Conservation (phyloP, 2,888 invertebrate genomes). For the Ectropis crepuscularia region DNA sequence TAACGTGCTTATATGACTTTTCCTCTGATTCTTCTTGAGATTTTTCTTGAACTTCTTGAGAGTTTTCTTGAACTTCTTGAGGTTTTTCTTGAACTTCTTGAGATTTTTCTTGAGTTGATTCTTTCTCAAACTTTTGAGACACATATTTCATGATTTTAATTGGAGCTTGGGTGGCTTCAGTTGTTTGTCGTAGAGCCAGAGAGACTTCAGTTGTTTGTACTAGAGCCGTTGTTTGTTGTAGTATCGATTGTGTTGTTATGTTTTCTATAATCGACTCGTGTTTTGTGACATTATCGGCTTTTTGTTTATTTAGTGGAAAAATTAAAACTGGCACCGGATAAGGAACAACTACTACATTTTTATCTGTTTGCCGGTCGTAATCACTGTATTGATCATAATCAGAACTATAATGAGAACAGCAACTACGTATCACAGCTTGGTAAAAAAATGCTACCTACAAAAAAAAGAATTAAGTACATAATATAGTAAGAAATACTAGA, state of each 20-base stretch:
- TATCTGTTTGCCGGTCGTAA: constrained; percentile 2
- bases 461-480: neutral
- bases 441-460: constrained; percentile 9
- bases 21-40: neutral
- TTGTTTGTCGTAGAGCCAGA: no score
- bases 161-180: no score
- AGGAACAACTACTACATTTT: constrained; percentile 13
- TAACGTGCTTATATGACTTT: neutral
- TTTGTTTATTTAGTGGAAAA: constrained; percentile 11
- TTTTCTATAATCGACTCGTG: neutral
- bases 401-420: neutral
- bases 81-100: neutral
- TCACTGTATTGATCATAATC: constrained; percentile 2
- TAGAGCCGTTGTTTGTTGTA: neutral
- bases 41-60: neutral
- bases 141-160: no score
- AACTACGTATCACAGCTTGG: constrained; percentile 11
- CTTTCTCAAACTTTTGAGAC: no score
- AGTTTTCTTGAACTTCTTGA: neutral
- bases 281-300: constrained; percentile 1
- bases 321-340: constrained; percentile 34
- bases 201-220: neutral
- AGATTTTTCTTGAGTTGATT: constrained; percentile 1
- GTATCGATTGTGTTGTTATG: neutral
- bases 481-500: neutral